A percentile compares a stretch with the other conserved stretches of the same genome.
Conservation (phyloP, 2,113 vertebrate genomes). For the Alosa alosa region DNA sequence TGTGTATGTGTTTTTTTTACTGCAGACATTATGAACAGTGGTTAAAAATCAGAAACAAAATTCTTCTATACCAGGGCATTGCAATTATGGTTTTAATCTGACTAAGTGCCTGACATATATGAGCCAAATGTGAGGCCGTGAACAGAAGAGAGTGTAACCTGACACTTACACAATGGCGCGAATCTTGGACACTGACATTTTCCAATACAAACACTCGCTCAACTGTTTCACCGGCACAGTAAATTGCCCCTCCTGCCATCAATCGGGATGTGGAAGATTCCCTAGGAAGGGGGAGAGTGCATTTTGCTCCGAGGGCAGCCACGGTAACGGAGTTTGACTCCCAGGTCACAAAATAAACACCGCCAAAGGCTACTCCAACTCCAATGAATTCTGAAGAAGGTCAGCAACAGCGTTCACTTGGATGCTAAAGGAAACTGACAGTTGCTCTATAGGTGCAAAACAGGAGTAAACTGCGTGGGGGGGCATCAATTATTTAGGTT, state of each 20-base stretch:
- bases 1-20: background rate
- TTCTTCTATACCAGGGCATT: background rate
- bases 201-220: background rate
- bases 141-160: background rate
- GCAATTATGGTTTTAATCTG: background rate
- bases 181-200: too few relatives aligned
- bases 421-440: background rate
- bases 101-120: background rate
- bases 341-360: conserved; percentile 13
- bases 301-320: background rate
- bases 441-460: conserved; percentile 5
- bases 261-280: background rate
- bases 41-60: background rate
- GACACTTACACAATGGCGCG: background rate
- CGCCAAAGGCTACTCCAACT: conserved; percentile 36
- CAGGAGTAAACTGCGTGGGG: background rate
- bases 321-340: background rate
- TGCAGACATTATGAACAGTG: background rate
- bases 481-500: background rate
- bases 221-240: background rate
- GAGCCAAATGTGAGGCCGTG: background rate
- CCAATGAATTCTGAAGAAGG: conserved; percentile 38
- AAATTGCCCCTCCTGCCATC: background rate
- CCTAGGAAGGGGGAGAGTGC: background rate
- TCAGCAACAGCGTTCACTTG: conserved; percentile 20